Evolutionary conservation across 92 coral and sea anemone genomes (phyloP).

Genomic region (Porites lobata): DNA sequence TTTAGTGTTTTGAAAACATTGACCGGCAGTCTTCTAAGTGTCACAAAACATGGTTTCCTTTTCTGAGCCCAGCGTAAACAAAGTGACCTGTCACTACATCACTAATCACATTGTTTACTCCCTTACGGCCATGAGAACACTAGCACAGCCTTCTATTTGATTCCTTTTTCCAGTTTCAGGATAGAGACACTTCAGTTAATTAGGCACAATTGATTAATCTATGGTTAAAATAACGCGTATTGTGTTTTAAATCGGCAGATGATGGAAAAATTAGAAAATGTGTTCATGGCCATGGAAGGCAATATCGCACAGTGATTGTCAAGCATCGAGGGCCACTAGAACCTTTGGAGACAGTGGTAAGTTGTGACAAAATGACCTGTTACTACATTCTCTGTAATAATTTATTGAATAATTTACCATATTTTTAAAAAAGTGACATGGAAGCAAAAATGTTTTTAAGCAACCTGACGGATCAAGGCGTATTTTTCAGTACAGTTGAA

Average conservation of each 20-base stretch:
- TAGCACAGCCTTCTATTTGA: too few species aligned
- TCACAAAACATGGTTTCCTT: too few species aligned
- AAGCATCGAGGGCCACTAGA: slow-evolving; percentile 14
- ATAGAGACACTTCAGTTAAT: neutral
- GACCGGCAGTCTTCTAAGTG: too few species aligned
- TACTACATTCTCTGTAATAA: neutral
- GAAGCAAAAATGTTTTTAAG: too few species aligned
- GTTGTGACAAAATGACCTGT: slow-evolving; percentile 1
- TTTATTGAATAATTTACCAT: neutral
- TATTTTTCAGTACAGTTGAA: too few species aligned
- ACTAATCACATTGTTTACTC: too few species aligned
- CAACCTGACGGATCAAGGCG: too few species aligned
- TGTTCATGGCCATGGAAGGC: slow-evolving; percentile 3
- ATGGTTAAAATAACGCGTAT: neutral
- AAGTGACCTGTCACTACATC: too few species aligned
- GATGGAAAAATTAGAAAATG: slow-evolving; percentile 21
- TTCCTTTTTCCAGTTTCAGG: neutral
- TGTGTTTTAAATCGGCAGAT: neutral
- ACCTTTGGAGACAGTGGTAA: slow-evolving; percentile 12
- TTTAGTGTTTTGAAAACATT: too few species aligned
- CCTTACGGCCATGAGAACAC: too few species aligned
- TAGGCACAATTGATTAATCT: neutral
- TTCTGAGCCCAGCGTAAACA: too few species aligned
- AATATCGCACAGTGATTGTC: slow-evolving; percentile 12
- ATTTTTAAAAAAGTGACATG: neutral